Percentiles rank a stretch among this genome's conserved stretches.
phyloP scores from a whole-genome alignment of 2,888 invertebrate species.

The Pristionchus japonicus region DNA sequence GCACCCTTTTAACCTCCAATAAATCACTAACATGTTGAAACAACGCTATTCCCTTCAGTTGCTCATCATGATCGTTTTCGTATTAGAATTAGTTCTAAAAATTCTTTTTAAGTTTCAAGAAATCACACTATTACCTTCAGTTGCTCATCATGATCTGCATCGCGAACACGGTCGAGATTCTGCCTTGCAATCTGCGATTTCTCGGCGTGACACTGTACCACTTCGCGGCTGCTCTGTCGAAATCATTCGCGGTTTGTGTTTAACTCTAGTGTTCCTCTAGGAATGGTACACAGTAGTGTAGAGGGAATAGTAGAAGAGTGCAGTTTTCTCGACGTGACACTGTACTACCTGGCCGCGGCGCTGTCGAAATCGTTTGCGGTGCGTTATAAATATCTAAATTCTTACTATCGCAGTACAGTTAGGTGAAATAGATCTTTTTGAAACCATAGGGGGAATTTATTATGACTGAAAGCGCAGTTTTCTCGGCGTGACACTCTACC shows the following conservation, averaged over 20 bases:
- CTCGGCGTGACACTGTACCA: neutral
- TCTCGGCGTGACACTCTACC: neutral
- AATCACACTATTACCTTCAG: too few species aligned
- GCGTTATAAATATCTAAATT: neutral
- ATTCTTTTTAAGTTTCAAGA: too few species aligned
- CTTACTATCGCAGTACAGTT: too few species aligned
- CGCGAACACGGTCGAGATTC: neutral
- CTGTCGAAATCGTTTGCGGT: neutral
- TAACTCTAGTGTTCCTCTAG: neutral
- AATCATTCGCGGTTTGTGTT: neutral
- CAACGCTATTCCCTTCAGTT: too few species aligned
- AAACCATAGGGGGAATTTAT: too few species aligned
- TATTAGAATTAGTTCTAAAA: too few species aligned
- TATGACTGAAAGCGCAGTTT: too few species aligned
- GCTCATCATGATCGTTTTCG: too few species aligned
- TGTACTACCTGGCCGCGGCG: neutral
- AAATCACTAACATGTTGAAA: too few species aligned
- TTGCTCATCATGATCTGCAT: neutral
- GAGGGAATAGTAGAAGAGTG: too few species aligned
- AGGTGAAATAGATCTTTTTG: too few species aligned
- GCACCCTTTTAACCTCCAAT: neutral
- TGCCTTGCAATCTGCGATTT: neutral
- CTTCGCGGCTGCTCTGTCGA: neutral
- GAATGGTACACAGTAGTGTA: too few species aligned
- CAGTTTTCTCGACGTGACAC: neutral